Base-by-base conservation (phyloP, 2,888 invertebrate species). In the Stenchaetothrips biformis region DNA sequence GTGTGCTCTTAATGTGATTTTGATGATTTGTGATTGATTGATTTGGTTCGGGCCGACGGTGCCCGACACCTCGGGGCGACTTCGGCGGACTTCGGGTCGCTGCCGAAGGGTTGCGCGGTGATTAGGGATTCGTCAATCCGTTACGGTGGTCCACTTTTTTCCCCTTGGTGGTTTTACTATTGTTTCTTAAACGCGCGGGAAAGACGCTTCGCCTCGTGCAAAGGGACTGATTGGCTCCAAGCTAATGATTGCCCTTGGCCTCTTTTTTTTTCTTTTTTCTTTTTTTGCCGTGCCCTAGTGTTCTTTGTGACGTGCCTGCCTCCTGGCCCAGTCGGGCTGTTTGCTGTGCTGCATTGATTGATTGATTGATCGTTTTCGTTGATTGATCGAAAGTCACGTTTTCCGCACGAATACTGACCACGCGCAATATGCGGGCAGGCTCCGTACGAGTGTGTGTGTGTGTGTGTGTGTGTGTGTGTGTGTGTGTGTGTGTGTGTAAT, bases 21-120 rank as follows among this genome's bases (percentile, higher is more conserved):
- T 74, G 25, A 74, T 74, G 67, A 74, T 74, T 74, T 25, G 67
- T 74, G 67, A 74, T 74, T 74, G 67, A 74, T 74, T 74, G 25
- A 74, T 74, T 74, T 8, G 21, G 67, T 25, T 74, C 21, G 37
- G 37, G 2, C 37, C 37, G 37, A 37, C 67, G 11, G 7, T 8
- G 67, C 18, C 59, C 18, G 59, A 59, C 59, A 59, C 18, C 59
- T 18, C 16, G 53, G 9, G 53, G 53, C 9, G 53, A 9, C 53
- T 53, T 13, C 53, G 53, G 53, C 13, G 37, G 37, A 37, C 37
- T 37, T 37, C 37, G 37, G 37, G 37, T 4, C 37, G 37, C 37
- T 4, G 37, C 37, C 37, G 37, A 37, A 37, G 37, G 37, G 37
- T 37, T 37, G 37, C 37, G 37, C 37, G 37, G 37, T 37, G 37